phyloP scores from a whole-genome alignment of 2,113 vertebrate genomes.

The Pachyramphus minor region DNA sequence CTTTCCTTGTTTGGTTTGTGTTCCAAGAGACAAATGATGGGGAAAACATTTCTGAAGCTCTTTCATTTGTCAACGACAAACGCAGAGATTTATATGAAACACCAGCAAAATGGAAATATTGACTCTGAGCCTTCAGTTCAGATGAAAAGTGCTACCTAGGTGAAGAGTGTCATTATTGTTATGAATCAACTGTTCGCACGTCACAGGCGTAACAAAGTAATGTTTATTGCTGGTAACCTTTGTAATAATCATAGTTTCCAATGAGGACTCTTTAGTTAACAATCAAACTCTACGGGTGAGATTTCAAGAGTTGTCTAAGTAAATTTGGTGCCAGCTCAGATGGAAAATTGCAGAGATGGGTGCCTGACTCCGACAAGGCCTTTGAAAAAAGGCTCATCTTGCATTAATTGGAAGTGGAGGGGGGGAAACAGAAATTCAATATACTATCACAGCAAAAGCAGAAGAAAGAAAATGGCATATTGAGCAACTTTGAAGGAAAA shows the following conservation, averaged over 20 bases:
- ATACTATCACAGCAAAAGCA: neutral
- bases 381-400: neutral
- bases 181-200: conserved; percentile 35
- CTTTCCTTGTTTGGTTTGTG: conserved; percentile 48
- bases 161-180: conserved; percentile 45
- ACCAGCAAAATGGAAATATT: conserved; percentile 59
- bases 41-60: conserved; percentile 59
- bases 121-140: conserved; percentile 6
- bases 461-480: neutral
- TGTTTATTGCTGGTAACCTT: neutral
- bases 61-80: conserved; percentile 62
- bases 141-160: conserved; percentile 37
- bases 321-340: conserved; percentile 17
- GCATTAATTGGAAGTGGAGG: neutral
- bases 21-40: conserved; percentile 62
- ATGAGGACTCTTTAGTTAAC: neutral
- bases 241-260: conserved; percentile 50
- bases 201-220: conserved; percentile 25
- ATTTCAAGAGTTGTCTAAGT: conserved; percentile 6
- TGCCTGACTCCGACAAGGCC: conserved; percentile 11
- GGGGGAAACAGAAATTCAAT: conserved; percentile 17
- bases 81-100: conserved; percentile 50
- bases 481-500: conserved; percentile 16
- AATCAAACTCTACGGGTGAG: neutral
- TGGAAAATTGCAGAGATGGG: conserved; percentile 44